Evolutionary conservation across 2,797 vertebrate genomes (phyloP).

Genomic region (Taenioides sp.): DNA sequence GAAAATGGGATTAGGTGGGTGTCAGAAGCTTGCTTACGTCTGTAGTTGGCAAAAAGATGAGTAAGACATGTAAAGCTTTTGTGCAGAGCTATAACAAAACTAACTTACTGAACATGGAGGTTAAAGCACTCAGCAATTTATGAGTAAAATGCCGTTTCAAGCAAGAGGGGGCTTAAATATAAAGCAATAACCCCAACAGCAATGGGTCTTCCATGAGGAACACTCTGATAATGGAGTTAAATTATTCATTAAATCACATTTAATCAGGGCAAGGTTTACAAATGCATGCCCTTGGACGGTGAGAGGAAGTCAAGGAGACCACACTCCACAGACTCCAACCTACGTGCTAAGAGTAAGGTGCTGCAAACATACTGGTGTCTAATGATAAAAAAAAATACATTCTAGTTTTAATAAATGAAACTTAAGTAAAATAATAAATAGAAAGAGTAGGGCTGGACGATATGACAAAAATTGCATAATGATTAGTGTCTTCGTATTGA

Average conservation of each 20-base stretch:
- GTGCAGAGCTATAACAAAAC: not conserved
- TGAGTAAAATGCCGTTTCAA: not conserved
- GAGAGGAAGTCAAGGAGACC: not conserved
- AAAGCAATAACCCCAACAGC: not conserved
- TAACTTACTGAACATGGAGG: not conserved
- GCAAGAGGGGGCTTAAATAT: not conserved
- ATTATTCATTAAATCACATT: not conserved
- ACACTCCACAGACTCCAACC: not conserved
- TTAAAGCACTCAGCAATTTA: not conserved
- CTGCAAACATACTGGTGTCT: not conserved
- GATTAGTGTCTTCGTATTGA: too few relatives aligned
- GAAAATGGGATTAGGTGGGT: not conserved
- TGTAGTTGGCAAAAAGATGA: constrained; percentile 22
- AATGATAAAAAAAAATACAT: not conserved
- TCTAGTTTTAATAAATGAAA: not conserved
- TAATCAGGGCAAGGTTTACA: not conserved
- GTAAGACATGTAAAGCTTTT: not conserved
- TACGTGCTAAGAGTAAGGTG: not conserved
- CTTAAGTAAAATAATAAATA: not conserved
- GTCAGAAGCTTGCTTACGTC: constrained; percentile 15
- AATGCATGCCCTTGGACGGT: not conserved
- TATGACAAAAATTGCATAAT: too few relatives aligned
- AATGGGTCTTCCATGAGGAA: not conserved
- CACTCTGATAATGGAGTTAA: not conserved
- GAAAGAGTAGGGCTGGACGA: not conserved